phyloP scores from a whole-genome alignment of 2,888 invertebrate species.

The Acronicta aceris region DNA sequence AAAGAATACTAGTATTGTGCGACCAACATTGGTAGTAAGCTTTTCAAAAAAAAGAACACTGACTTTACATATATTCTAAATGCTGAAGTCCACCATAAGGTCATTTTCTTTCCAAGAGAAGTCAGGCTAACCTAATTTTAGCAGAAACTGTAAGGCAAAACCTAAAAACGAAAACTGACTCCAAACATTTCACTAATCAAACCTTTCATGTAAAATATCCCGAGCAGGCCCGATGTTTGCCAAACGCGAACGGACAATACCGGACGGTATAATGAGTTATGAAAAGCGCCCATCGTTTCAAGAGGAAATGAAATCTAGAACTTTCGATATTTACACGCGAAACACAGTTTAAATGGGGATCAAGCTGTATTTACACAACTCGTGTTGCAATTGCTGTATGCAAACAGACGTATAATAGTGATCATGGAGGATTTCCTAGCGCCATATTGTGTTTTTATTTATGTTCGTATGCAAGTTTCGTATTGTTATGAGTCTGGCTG shows the following conservation, averaged over 20 bases:
- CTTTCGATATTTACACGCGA: slow-evolving; percentile 52
- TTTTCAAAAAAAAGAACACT: too few relatives aligned
- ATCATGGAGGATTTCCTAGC: slow-evolving; percentile 37
- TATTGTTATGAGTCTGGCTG: slow-evolving; percentile 17
- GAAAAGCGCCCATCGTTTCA: slow-evolving; percentile 31
- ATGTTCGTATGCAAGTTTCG: slow-evolving; percentile 34
- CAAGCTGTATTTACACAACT: slow-evolving; percentile 40
- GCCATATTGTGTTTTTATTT: slow-evolving; percentile 51
- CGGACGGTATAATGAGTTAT: slow-evolving; percentile 46
- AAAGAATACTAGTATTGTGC: too few relatives aligned
- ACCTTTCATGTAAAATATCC: slow-evolving; percentile 9
- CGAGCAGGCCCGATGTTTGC: slow-evolving; percentile 1
- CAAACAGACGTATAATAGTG: slow-evolving; percentile 43
- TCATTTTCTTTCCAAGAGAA: too few relatives aligned
- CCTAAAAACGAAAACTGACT: neutral
- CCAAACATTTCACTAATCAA: slow-evolving; percentile 8
- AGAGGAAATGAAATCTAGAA: slow-evolving; percentile 51
- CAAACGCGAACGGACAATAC: slow-evolving; percentile 33
- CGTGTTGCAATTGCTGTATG: slow-evolving; percentile 48
- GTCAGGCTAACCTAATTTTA: neutral
- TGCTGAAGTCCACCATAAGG: too few relatives aligned
- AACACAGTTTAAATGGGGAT: slow-evolving; percentile 52
- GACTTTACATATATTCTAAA: too few relatives aligned
- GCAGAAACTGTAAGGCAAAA: neutral
- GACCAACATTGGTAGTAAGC: too few relatives aligned